Base-by-base conservation (phyloP, 2,888 invertebrate genomes). In the Stictocephala bisonia region DNA sequence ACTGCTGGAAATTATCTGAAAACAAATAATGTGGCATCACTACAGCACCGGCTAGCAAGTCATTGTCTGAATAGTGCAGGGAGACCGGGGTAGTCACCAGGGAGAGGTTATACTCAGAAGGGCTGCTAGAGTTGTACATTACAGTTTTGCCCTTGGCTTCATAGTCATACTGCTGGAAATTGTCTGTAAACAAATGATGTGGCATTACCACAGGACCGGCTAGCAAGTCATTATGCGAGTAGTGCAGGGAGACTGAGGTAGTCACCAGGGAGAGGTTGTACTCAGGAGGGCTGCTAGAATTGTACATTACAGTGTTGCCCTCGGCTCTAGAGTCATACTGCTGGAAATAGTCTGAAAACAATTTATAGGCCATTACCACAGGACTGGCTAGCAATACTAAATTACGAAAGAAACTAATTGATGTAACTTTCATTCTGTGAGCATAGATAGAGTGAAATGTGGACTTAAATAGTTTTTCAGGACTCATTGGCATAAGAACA, bases 201-300 rank as follows among this genome's bases (percentile, higher is more conserved):
- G n/a, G n/a, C n/a, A n/a, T 82, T 83, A 88, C 88, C 76, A 81
- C 80, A 29, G 88, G 85, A 79, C 89, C 88, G 0, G 93, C 88
- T 1, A 95, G 83, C 89, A 90, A 91, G 82, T 95, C 95, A 78
- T 92, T 91, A 40, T 88, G 84, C 0, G 89, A 88, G 80, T 89
- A 91, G 77, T 91, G 89, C 40, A 94, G 81, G 44, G 89, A 89
- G 1, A 91, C 79, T 0, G 92, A 91, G n/a, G 88, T 83, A 6
- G 87, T 86, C 58, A 92, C 88, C 72, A 87, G 87, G 13, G 85
- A 83, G 9, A 92, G 40, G 66, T 89, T 86, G 79, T 93, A 93
- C 70, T 86, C 84, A 0, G 92, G 91, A 0, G 92, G 91, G 0
- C 79, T 79, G 0, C 79, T 77, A 0, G 83, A 85, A 1, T 90